Percentiles rank a stretch among this genome's conserved stretches.
Conservation (phyloP, 2,113 vertebrate genomes). For the Donacobius atricapilla region DNA sequence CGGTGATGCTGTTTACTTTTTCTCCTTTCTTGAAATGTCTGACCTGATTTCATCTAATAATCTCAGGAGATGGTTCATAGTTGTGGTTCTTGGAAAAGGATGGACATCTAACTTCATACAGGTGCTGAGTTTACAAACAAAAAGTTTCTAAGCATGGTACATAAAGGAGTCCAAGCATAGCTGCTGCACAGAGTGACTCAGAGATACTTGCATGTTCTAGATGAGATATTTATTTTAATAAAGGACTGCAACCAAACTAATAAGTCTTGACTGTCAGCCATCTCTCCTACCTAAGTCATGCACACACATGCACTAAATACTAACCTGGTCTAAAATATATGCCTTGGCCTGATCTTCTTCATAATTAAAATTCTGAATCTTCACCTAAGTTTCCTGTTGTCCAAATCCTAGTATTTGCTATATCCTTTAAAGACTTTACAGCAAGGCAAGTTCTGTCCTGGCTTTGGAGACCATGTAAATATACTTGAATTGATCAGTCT, state of each 20-base stretch:
- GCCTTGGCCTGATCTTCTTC: background rate
- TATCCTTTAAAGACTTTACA: background rate
- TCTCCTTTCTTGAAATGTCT: background rate
- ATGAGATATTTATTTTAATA: background rate
- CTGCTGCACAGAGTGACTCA: background rate
- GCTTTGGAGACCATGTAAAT: background rate
- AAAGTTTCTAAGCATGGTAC: background rate
- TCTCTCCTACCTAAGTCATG: background rate
- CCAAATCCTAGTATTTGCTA: background rate
- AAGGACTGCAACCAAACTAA: background rate
- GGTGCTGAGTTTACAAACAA: background rate
- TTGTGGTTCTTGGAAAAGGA: background rate
- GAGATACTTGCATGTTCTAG: background rate
- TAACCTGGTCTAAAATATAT: fast-evolving
- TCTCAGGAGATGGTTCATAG: background rate
- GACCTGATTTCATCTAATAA: background rate
- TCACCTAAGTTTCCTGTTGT: background rate
- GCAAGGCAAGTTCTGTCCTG: background rate
- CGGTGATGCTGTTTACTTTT: background rate
- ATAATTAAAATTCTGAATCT: background rate
- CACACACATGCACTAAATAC: background rate
- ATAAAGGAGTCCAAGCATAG: background rate
- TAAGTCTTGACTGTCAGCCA: background rate
- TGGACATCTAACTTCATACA: background rate
- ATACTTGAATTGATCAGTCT: background rate